Evolutionary conservation across 1,140 invertebrate genomes (phyloP).

Genomic region (Platyscapa corneri): DNA sequence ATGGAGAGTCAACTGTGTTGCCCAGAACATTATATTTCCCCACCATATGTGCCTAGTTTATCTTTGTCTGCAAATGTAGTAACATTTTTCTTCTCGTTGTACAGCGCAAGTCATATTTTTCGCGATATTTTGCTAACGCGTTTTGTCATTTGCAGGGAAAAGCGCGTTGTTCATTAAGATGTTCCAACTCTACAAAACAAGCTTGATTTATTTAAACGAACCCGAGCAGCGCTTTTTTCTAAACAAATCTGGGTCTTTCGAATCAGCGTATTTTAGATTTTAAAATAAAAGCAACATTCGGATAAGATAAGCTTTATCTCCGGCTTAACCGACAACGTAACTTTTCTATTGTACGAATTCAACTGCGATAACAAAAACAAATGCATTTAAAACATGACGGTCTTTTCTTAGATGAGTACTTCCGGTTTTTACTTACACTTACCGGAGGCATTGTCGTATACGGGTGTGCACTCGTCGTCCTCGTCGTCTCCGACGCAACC

Average conservation of each 20-base stretch:
- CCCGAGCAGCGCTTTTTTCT: too few species aligned
- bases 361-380: too few species aligned
- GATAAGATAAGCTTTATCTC: too few species aligned
- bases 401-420: neutral
- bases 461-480: conserved; percentile 89
- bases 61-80: neutral
- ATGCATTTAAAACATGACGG: neutral
- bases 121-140: neutral
- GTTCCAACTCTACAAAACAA: too few species aligned
- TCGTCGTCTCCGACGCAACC: conserved; percentile 90
- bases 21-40: neutral
- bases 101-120: neutral
- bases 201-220: too few species aligned
- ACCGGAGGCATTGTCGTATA: conserved; percentile 86
- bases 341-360: too few species aligned
- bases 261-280: too few species aligned
- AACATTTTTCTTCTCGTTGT: neutral
- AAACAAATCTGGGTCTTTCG: too few species aligned
- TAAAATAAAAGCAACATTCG: too few species aligned
- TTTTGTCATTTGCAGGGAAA: neutral
- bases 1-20: neutral
- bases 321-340: too few species aligned
- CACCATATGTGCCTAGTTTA: neutral
- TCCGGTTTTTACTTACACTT: conserved; percentile 57
- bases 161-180: too few species aligned